Evolutionary conservation across 2,888 invertebrate genomes (phyloP).

Genomic region (Zelleria hepariella): DNA sequence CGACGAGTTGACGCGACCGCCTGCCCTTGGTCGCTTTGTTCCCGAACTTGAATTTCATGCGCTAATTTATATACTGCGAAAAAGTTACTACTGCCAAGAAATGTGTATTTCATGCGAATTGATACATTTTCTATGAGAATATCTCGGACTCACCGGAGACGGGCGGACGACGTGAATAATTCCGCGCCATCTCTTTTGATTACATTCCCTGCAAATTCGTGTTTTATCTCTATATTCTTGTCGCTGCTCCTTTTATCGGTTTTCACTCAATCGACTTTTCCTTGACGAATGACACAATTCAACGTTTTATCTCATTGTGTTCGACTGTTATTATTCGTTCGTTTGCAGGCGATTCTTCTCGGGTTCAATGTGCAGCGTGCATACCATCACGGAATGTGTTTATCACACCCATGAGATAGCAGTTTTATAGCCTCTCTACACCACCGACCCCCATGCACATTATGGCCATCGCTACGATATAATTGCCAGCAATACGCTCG

Average conservation of each 20-base stretch:
- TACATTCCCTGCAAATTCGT: too few species aligned
- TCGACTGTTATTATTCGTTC: not conserved
- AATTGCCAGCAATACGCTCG: not conserved
- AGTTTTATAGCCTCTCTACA: not conserved
- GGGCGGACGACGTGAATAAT: not conserved
- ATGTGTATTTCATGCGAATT: not conserved
- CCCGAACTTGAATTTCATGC: not conserved
- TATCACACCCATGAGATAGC: not conserved
- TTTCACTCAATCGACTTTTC: not conserved
- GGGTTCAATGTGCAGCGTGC: not conserved
- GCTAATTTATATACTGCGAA: not conserved
- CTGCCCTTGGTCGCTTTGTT: not conserved
- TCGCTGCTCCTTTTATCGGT: not conserved
- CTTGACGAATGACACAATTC: not conserved
- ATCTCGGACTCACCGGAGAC: not conserved
- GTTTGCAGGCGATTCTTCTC: not conserved
- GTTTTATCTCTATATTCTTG: not conserved
- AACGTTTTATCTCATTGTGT: not conserved
- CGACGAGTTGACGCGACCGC: too few species aligned
- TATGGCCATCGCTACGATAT: not conserved
- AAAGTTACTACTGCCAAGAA: not conserved
- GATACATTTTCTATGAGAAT: not conserved
- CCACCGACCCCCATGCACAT: not conserved
- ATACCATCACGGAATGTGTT: not conserved
- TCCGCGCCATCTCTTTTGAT: not conserved